A percentile compares a stretch with the other conserved stretches of the same genome.
Conservation (phyloP, 64 coral and sea anemone genomes). For the Porites lutea region DNA sequence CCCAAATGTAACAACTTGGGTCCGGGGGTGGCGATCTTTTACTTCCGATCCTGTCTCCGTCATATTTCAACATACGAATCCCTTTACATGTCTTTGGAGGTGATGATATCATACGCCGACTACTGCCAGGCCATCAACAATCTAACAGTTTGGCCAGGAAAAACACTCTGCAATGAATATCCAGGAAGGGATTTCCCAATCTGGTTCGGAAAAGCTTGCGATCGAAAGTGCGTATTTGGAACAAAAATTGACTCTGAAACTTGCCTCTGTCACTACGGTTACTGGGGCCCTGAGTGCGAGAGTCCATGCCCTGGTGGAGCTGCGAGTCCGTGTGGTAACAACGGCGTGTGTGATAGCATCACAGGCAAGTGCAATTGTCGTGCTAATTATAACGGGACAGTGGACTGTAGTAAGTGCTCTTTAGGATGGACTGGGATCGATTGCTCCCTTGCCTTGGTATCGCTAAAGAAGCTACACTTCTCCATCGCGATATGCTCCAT, state of each 20-base stretch:
- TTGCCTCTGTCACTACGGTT: constrained; percentile 83
- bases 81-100: constrained; percentile 82
- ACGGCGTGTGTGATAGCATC: constrained; percentile 69
- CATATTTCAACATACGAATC: constrained; percentile 59
- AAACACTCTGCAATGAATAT: constrained; percentile 83
- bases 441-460: constrained; percentile 81
- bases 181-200: constrained; percentile 80
- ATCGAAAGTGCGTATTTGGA: constrained; percentile 75
- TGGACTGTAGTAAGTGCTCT: constrained; percentile 74
- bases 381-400: constrained; percentile 83
- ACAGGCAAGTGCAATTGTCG: constrained; percentile 76
- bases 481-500: constrained; percentile 68
- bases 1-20: constrained; percentile 70
- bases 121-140: constrained; percentile 82
- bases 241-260: constrained; percentile 12
- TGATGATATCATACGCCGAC: constrained; percentile 79
- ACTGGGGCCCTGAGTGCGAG: constrained; percentile 83
- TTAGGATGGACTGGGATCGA: constrained; percentile 78
- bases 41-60: constrained; percentile 84
- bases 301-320: constrained; percentile 84
- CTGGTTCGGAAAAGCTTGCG: constrained; percentile 82
- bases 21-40: constrained; percentile 61
- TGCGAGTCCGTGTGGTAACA: constrained; percentile 79
- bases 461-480: not conserved
- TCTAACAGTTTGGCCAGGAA: constrained; percentile 80